phyloP scores from a whole-genome alignment of 2,113 vertebrate genomes.

The Amphilophus citrinellus region DNA sequence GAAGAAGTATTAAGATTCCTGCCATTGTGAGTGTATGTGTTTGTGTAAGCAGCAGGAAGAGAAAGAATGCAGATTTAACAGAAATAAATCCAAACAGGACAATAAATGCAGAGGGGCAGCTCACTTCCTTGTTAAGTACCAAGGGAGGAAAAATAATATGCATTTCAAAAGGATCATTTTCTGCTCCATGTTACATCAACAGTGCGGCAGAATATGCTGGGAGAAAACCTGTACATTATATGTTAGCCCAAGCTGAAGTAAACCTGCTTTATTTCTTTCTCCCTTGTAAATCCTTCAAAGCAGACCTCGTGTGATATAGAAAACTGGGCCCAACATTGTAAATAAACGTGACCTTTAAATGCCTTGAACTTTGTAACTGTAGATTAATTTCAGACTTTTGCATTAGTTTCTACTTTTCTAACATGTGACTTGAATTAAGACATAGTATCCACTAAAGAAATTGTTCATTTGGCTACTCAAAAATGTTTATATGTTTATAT shows the following conservation, averaged over 20 bases:
- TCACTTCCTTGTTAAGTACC: conserved; percentile 40
- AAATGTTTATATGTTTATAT: background rate
- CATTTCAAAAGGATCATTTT: conserved; percentile 58
- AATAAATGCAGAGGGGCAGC: conserved; percentile 50
- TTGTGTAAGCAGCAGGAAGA: conserved; percentile 21
- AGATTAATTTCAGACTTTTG: background rate
- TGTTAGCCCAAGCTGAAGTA: conserved; percentile 26
- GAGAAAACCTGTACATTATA: conserved; percentile 28
- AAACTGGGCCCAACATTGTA: background rate
- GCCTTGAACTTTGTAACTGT: background rate
- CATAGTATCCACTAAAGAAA: background rate
- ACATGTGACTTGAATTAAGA: background rate
- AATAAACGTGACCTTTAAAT: conserved; percentile 9
- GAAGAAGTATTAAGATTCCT: conserved; percentile 66
- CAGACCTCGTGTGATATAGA: conserved; percentile 9
- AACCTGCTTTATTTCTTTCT: background rate
- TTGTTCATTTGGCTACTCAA: background rate
- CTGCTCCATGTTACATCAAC: conserved; percentile 20
- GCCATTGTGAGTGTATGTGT: conserved; percentile 60
- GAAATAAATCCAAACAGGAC: conserved; percentile 53
- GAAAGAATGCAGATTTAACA: conserved; percentile 56
- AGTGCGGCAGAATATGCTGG: conserved; percentile 4
- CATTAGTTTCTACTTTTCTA: background rate
- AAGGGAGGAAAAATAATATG: conserved; percentile 30
- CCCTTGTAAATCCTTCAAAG: background rate